Percentiles rank a stretch among this genome's conserved stretches.
These are phyloP conservation scores for Maconellicoccus hirsutus DNA, from an alignment of 1,140 invertebrate genomes.

Conservation along the genomic window DNA sequence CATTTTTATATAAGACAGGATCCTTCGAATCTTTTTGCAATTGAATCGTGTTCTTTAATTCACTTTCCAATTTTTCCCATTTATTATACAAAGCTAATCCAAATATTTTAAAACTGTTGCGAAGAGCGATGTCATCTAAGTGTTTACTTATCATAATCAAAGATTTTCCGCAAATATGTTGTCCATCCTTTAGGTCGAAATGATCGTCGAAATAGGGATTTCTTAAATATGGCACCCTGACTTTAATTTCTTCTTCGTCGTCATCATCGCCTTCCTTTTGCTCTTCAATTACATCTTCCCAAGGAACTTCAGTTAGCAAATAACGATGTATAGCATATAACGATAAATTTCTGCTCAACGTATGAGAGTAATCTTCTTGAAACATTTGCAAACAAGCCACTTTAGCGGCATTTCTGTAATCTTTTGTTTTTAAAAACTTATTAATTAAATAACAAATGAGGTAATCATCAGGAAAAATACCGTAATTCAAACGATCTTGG, in stretches of 20 bases:
- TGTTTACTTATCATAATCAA: conserved; percentile 47
- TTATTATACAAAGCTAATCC: conserved; percentile 42
- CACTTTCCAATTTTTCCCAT: conserved; percentile 34
- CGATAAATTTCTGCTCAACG: conserved; percentile 53
- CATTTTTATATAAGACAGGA: conserved; percentile 29
- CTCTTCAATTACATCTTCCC: conserved; percentile 37
- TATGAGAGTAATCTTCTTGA: conserved; percentile 73
- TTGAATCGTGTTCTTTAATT: conserved; percentile 35
- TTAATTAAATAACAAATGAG: conserved; percentile 72
- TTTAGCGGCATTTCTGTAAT: conserved; percentile 59
- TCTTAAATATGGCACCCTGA: conserved; percentile 63
- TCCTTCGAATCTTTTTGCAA: conserved; percentile 32
- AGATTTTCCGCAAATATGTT: conserved; percentile 64
- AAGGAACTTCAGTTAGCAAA: conserved; percentile 45
- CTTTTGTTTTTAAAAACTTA: conserved; percentile 53
- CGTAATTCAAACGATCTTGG: conserved; percentile 72
- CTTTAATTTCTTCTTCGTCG: conserved; percentile 52
- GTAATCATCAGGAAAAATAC: conserved; percentile 74
- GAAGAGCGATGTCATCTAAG: conserved; percentile 39
- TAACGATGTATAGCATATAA: conserved; percentile 65
- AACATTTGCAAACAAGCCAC: conserved; percentile 69
- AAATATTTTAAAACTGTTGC: conserved; percentile 51
- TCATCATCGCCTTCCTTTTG: conserved; percentile 33
- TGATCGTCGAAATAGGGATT: conserved; percentile 77
- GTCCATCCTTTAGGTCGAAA: conserved; percentile 62